These are phyloP conservation scores for Bettongia penicillata DNA, from an alignment of 2,113 vertebrate genomes.

Conservation along the genomic window DNA sequence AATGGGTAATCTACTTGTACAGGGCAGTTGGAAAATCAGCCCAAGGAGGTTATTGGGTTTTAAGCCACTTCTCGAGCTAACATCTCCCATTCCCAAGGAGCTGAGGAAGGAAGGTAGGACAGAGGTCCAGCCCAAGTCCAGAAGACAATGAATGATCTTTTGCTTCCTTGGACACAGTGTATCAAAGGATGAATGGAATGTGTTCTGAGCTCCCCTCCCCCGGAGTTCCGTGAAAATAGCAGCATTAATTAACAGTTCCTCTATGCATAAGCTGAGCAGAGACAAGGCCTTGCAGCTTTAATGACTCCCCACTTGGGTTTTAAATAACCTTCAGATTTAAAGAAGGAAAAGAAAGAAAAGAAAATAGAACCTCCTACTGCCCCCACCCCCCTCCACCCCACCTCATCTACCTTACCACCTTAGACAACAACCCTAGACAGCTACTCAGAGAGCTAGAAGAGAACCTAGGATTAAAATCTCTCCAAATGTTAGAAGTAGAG, in stretches of 20 bases:
- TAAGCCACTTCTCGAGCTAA: slow-evolving; percentile 1
- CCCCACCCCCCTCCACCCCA: slow-evolving; percentile 5
- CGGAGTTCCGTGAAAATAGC: neutral
- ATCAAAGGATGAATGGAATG: slow-evolving; percentile 25
- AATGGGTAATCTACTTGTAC: neutral
- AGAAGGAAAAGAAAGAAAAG: neutral
- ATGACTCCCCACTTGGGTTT: slow-evolving; percentile 57
- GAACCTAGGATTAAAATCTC: neutral
- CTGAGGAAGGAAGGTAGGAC: neutral
- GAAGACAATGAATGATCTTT: neutral
- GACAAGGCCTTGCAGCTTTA: slow-evolving; percentile 36
- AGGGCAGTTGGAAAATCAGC: neutral
- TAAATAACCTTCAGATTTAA: slow-evolving; percentile 70
- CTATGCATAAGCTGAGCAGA: slow-evolving; percentile 17
- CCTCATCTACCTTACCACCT: neutral
- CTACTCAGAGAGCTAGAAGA: neutral
- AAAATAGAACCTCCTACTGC: slow-evolving; percentile 40
- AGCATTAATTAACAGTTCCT: neutral
- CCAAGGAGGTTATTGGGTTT: neutral
- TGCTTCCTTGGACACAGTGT: neutral
- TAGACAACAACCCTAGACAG: neutral
- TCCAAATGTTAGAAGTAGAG: neutral
- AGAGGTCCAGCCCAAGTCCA: slow-evolving; percentile 6
- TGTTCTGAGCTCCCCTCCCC: neutral
- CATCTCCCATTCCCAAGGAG: neutral